phyloP scores from a whole-genome alignment of 1,140 invertebrate species.

The Calephelis virginiensis region DNA sequence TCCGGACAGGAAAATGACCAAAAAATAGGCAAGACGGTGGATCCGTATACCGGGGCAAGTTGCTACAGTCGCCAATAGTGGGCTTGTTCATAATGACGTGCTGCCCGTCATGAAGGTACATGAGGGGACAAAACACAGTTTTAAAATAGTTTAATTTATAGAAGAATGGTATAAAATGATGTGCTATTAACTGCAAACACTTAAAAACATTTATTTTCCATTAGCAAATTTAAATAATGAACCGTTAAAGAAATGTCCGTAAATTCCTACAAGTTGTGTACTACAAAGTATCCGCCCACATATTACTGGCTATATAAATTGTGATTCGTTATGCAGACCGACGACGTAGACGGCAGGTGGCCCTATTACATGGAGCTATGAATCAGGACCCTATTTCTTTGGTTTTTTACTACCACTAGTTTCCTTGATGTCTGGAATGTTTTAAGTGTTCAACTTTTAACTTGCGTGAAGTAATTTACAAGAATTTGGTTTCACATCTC shows the following conservation, averaged over 20 bases:
- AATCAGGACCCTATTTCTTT: slow-evolving; percentile 13
- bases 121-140: too few species aligned
- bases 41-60: too few species aligned
- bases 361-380: slow-evolving; percentile 28
- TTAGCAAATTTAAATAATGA: slow-evolving; percentile 2
- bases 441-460: background rate
- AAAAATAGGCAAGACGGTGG: too few species aligned
- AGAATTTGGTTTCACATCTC: too few species aligned
- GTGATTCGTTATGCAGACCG: slow-evolving; percentile 56
- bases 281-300: slow-evolving; percentile 40
- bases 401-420: slow-evolving; percentile 14
- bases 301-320: slow-evolving; percentile 53
- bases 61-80: too few species aligned
- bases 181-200: background rate
- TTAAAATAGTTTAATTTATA: too few species aligned
- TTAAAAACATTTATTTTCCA: background rate
- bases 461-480: background rate
- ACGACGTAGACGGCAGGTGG: slow-evolving; percentile 56
- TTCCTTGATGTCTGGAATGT: slow-evolving; percentile 1
- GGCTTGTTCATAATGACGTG: too few species aligned
- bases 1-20: too few species aligned
- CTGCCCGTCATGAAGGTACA: too few species aligned
- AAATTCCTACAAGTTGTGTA: slow-evolving; percentile 19
- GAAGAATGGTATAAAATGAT: too few species aligned
- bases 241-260: slow-evolving; percentile 24